Evolutionary conservation across 2,797 vertebrate genomes (phyloP).

Genomic region (Sternarchorhynchus goeldii): DNA sequence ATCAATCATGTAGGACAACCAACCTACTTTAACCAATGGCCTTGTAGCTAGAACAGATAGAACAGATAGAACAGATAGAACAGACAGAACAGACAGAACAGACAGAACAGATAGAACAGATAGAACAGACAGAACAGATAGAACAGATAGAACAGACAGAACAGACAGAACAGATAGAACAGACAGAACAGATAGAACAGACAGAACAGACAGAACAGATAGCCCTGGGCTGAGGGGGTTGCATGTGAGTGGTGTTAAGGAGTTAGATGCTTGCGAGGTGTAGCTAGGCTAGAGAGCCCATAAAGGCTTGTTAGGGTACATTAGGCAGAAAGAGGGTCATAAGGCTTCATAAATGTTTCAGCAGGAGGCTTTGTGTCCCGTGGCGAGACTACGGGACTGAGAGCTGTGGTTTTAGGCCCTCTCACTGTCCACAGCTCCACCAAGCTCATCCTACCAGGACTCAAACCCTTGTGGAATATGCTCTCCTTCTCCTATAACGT

Average conservation of each 20-base stretch:
- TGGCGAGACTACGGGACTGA: conserved; percentile 2
- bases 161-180: conserved; percentile 29
- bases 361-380: conserved; percentile 66
- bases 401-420: conserved; percentile 49
- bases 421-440: conserved; percentile 6
- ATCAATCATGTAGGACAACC: no score
- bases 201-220: conserved; percentile 55
- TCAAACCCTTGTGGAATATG: background rate
- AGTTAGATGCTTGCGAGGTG: conserved; percentile 80
- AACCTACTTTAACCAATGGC: no score
- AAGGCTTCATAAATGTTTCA: conserved; percentile 79
- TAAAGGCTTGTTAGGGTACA: conserved; percentile 78
- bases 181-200: background rate
- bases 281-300: conserved; percentile 72
- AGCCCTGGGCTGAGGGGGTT: conserved; percentile 34
- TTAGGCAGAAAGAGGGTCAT: conserved; percentile 73
- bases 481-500: background rate
- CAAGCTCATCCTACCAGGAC: background rate
- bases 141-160: conserved; percentile 11
- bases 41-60: conserved; percentile 46
- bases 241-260: conserved; percentile 67
- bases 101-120: conserved; percentile 42
- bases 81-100: conserved; percentile 25
- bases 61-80: conserved; percentile 54
- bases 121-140: conserved; percentile 44